Conservation (phyloP, 2,113 vertebrate species). For the Grammomys dolichurus region DNA sequence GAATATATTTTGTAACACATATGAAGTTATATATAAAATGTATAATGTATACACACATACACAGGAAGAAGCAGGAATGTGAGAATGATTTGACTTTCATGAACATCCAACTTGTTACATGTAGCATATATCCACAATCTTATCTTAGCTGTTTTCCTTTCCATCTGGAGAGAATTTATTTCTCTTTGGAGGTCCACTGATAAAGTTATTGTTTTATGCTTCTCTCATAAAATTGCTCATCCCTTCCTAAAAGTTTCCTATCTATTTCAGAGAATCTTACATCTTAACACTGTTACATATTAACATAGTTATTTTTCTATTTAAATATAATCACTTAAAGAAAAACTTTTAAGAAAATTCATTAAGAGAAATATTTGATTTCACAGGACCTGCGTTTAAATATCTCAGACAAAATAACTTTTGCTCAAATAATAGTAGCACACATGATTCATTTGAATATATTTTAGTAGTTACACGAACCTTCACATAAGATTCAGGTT, state of each 20-base stretch:
- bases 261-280: background rate
- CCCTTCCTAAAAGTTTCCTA: background rate
- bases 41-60: background rate
- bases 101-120: background rate
- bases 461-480: background rate
- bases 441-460: background rate
- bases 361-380: background rate
- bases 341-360: background rate
- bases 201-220: background rate
- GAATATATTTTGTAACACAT: background rate
- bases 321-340: background rate
- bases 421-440: background rate
- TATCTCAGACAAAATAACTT: background rate
- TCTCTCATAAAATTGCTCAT: background rate
- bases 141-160: background rate
- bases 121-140: background rate
- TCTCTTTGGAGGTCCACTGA: background rate
- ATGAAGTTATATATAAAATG: no score
- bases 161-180: background rate
- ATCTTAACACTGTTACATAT: background rate
- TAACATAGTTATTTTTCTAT: background rate
- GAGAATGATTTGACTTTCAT: background rate
- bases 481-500: background rate
- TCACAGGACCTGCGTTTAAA: background rate
- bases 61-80: background rate